A percentile compares a stretch with the other conserved stretches of the same genome.
phyloP scores from a whole-genome alignment of 1,140 invertebrate species.

The Lethocerus indicus region DNA sequence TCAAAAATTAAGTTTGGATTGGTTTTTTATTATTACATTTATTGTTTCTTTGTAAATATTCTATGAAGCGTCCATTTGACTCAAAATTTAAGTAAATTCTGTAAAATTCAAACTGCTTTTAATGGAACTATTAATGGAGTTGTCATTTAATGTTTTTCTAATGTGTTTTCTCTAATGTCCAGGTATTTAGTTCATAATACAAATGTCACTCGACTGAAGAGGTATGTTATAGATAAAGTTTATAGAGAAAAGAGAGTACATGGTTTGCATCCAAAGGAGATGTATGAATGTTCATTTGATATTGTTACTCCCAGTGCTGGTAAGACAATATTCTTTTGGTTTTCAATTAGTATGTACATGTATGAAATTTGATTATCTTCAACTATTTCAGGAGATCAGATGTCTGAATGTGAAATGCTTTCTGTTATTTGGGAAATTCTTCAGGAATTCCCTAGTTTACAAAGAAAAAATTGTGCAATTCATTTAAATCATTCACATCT shows the following conservation, averaged over 20 bases:
- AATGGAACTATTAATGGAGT: background rate
- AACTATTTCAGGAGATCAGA: conserved; percentile 35
- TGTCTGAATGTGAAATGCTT: conserved; percentile 76
- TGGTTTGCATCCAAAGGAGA: conserved; percentile 74
- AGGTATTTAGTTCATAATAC: conserved; percentile 61
- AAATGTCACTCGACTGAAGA: conserved; percentile 49
- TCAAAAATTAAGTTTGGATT: too few relatives aligned
- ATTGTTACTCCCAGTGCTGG: conserved; percentile 59
- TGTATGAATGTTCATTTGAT: conserved; percentile 85
- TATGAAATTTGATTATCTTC: background rate
- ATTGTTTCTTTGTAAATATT: too few relatives aligned
- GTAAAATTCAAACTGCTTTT: too few relatives aligned
- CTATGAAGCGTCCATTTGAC: too few relatives aligned
- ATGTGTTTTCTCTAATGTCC: too few relatives aligned
- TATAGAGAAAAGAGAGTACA: conserved; percentile 67
- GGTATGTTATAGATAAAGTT: conserved; percentile 74
- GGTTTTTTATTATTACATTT: too few relatives aligned
- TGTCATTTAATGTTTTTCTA: too few relatives aligned
- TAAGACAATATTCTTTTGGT: conserved; percentile 19
- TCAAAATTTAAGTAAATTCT: too few relatives aligned
- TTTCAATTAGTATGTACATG: background rate
- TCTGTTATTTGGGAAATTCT: conserved; percentile 59
- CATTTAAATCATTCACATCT: conserved; percentile 70
- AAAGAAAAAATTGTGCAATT: conserved; percentile 50
- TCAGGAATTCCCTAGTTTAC: conserved; percentile 44